phyloP scores from a whole-genome alignment of 2,113 vertebrate species.

The Damaliscus lunatus region DNA sequence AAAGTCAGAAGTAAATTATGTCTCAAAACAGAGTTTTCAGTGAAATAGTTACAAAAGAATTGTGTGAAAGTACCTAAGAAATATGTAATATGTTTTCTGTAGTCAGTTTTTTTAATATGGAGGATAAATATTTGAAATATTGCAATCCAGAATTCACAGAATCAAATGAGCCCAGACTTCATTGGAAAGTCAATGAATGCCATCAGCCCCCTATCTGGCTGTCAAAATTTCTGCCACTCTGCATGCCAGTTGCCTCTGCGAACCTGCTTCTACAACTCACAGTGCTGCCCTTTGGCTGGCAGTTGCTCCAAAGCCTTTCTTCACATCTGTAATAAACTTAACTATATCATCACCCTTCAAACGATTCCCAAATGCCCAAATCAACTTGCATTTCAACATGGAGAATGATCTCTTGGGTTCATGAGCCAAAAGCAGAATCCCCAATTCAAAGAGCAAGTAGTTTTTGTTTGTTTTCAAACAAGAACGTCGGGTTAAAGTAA shows the following conservation, averaged over 20 bases:
- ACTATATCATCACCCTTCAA: slow-evolving; percentile 50
- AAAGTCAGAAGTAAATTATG: not conserved
- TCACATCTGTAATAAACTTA: slow-evolving; percentile 10
- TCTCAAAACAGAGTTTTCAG: not conserved
- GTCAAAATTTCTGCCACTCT: not conserved
- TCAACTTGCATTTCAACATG: not conserved
- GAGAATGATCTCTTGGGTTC: not conserved
- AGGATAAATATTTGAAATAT: not conserved
- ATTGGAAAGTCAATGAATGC: not conserved
- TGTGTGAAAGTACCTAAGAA: not conserved
- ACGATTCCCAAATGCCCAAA: slow-evolving; percentile 11
- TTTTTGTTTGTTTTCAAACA: not conserved
- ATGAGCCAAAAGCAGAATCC: not conserved
- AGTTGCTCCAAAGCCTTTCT: not conserved
- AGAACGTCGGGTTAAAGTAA: slow-evolving; percentile 34
- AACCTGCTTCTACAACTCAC: not conserved
- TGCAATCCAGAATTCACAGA: not conserved
- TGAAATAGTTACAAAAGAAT: not conserved
- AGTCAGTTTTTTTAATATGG: not conserved
- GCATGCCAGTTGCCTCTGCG: not conserved
- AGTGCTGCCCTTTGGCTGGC: not conserved
- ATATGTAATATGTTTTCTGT: not conserved
- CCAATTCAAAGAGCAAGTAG: not conserved
- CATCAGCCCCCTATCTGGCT: not conserved
- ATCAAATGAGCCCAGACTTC: not conserved